Evolutionary conservation across 2,888 invertebrate species (phyloP).

Genomic region (Troides helena): DNA sequence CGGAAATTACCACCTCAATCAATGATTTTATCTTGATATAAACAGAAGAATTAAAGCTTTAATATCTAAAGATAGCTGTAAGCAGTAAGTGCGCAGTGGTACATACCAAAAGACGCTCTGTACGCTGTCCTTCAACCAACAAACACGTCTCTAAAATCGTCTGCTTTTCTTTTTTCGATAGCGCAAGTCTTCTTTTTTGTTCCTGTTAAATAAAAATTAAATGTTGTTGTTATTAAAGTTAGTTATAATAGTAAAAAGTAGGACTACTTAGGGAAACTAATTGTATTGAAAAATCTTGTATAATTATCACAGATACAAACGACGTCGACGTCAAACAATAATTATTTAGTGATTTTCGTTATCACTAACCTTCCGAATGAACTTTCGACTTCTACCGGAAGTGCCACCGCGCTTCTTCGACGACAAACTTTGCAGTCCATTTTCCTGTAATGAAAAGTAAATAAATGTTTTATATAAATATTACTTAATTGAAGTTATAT

Average conservation of each 20-base stretch:
- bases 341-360: no score
- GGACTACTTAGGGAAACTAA: no score
- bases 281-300: no score
- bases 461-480: no score
- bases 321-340: no score
- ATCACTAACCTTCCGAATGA: no score
- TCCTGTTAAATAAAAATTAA: neutral
- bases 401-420: neutral
- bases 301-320: no score
- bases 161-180: neutral
- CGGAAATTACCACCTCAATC: neutral
- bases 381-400: no score
- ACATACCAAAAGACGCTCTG: neutral
- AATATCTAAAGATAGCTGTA: neutral
- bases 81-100: neutral
- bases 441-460: neutral
- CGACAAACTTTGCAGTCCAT: neutral
- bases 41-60: neutral
- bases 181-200: neutral
- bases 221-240: no score
- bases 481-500: no score
- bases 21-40: neutral
- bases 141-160: no score
- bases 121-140: neutral
- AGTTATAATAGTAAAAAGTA: no score